Evolutionary conservation across 2,888 invertebrate genomes (phyloP).

Genomic region (Diarsia dahlii): DNA sequence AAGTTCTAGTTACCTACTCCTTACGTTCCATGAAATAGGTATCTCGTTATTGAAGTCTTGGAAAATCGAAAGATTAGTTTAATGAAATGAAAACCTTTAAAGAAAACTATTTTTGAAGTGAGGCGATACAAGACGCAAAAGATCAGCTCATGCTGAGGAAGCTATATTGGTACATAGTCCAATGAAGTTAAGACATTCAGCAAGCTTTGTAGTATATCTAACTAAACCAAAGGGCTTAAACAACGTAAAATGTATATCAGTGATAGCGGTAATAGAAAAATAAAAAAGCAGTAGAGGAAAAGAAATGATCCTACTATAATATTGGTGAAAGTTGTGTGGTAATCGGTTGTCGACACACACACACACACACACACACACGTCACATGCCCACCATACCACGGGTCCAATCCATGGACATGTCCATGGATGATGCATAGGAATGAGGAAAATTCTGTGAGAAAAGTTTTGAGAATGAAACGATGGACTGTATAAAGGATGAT

Average conservation of each 20-base stretch:
- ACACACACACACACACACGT: too few species aligned
- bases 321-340: too few species aligned
- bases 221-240: background rate
- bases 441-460: too few species aligned
- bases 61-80: background rate
- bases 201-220: background rate
- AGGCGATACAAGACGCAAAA: background rate
- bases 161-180: too few species aligned
- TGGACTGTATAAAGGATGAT: too few species aligned
- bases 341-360: too few species aligned
- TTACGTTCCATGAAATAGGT: slow-evolving; percentile 8
- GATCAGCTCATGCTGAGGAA: too few species aligned
- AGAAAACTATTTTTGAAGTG: background rate
- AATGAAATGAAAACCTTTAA: background rate
- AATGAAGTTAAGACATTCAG: background rate
- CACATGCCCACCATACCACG: too few species aligned
- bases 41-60: slow-evolving; percentile 2
- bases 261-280: background rate
- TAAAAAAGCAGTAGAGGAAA: background rate
- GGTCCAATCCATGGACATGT: too few species aligned
- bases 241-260: background rate
- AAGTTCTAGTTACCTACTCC: slow-evolving; percentile 22
- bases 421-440: too few species aligned
- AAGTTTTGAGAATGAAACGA: too few species aligned
- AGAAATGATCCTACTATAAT: background rate